These are phyloP conservation scores for Drosophila ficusphila DNA, from an alignment of 1,140 invertebrate genomes.

Conservation along the genomic window DNA sequence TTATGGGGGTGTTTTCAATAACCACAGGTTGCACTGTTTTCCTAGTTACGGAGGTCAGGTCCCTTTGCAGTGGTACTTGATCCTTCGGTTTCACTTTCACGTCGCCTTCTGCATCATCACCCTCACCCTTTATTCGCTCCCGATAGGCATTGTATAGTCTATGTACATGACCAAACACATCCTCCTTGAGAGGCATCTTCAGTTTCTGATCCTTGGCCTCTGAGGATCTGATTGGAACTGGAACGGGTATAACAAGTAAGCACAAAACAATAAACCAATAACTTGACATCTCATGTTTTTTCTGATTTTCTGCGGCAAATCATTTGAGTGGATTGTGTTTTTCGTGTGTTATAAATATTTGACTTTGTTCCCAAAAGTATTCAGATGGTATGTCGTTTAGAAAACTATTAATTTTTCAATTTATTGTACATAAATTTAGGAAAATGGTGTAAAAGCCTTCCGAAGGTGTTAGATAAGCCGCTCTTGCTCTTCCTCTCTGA, in stretches of 20 bases:
- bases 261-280: background rate
- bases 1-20: background rate
- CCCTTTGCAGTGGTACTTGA: background rate
- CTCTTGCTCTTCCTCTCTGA: background rate
- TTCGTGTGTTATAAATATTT: background rate
- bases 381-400: background rate
- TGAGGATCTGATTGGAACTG: background rate
- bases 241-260: slow-evolving; percentile 12
- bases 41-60: background rate
- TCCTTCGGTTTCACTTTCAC: background rate
- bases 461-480: background rate
- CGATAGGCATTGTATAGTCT: slow-evolving; percentile 51
- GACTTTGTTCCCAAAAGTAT: slow-evolving; percentile 9
- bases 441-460: background rate
- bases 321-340: background rate
- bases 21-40: background rate
- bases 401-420: background rate
- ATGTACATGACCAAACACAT: slow-evolving; percentile 17
- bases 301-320: background rate
- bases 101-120: background rate
- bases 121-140: slow-evolving; percentile 5
- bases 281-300: slow-evolving; percentile 20
- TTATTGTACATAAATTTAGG: slow-evolving; percentile 3
- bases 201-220: background rate
- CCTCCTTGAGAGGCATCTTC: slow-evolving; percentile 5